Percentiles rank a stretch among this genome's conserved stretches.
Conservation (phyloP, 2,113 vertebrate species). For the Coturnix japonica region DNA sequence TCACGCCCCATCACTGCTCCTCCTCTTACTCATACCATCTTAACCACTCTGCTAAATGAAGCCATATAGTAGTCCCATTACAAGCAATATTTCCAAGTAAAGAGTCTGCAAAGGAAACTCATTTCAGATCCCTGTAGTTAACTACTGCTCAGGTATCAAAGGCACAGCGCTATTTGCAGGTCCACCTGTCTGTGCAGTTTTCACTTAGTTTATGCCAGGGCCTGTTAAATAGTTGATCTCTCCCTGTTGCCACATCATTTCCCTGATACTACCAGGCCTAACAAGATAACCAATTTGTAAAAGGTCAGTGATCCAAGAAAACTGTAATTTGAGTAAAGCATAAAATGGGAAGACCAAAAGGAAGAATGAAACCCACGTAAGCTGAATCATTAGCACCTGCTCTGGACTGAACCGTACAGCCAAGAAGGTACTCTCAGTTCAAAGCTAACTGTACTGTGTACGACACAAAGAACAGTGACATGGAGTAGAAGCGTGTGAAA, state of each 20-base stretch:
- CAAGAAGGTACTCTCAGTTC: neutral
- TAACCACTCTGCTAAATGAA: neutral
- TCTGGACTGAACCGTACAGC: neutral
- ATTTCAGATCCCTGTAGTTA: neutral
- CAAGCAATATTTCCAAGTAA: neutral
- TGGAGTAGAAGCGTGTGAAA: neutral
- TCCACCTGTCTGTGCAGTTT: neutral
- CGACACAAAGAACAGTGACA: neutral
- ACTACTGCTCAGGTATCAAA: neutral
- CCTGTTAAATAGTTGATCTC: neutral
- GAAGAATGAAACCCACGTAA: neutral
- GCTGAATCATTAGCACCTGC: neutral
- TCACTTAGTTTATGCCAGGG: neutral
- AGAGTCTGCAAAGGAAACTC: neutral
- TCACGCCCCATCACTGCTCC: rapidly evolving
- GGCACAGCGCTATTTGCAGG: rapidly evolving
- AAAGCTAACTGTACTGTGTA: neutral
- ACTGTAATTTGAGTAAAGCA: neutral
- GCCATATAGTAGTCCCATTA: rapidly evolving
- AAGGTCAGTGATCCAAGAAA: neutral
- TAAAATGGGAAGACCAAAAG: neutral
- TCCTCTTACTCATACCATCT: neutral
- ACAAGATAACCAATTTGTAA: neutral
- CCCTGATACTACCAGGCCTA: neutral
- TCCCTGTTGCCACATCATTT: neutral